These are phyloP conservation scores for Noturus placidus DNA, from an alignment of 2,113 vertebrate species.

Conservation along the genomic window DNA sequence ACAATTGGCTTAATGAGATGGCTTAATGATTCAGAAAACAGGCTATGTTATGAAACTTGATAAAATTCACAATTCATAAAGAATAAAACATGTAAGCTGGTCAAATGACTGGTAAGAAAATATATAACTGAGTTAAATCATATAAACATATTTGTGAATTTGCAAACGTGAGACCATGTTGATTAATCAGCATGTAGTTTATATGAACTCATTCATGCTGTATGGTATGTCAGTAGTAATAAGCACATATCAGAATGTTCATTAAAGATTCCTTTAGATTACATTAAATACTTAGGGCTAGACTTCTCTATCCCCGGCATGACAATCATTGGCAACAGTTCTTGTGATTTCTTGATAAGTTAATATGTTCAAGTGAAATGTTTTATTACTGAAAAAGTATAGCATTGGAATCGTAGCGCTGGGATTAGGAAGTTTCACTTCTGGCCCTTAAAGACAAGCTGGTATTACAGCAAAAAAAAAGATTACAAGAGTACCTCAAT, in stretches of 20 bases:
- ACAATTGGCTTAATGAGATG: slow-evolving; percentile 30
- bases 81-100: slow-evolving; percentile 24
- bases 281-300: background rate
- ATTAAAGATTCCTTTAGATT: slow-evolving; percentile 24
- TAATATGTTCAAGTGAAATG: background rate
- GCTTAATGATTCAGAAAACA: slow-evolving; percentile 32
- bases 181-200: slow-evolving; percentile 29
- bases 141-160: background rate
- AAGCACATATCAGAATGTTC: slow-evolving; percentile 35
- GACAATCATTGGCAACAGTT: background rate
- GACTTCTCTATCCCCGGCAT: background rate
- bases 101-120: background rate
- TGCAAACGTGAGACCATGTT: background rate
- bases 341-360: background rate
- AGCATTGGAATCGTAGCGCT: background rate
- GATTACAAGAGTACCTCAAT: slow-evolving; percentile 4
- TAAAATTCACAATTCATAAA: background rate
- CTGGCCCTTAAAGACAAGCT: background rate
- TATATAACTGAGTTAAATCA: background rate
- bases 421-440: background rate
- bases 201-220: slow-evolving; percentile 55
- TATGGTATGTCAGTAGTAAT: slow-evolving; percentile 37
- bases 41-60: slow-evolving; percentile 30
- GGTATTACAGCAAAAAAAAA: background rate
- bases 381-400: background rate